A percentile compares a stretch with the other conserved stretches of the same genome.
These are phyloP conservation scores for Malacoctenus gilli DNA, from an alignment of 2,797 vertebrate genomes.

Conservation along the genomic window DNA sequence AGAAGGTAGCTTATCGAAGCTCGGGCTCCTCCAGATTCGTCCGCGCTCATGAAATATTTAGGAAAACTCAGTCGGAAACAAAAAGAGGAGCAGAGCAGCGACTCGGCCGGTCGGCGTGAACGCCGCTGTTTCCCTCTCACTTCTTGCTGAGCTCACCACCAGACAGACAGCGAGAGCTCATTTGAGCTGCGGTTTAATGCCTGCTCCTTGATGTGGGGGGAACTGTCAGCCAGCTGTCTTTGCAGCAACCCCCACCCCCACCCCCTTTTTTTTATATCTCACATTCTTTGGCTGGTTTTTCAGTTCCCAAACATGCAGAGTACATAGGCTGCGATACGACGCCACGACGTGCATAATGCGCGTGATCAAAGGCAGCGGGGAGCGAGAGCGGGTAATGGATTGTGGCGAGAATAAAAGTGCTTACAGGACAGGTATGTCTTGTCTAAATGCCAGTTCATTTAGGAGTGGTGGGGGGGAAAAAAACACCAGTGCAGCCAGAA, in stretches of 20 bases:
- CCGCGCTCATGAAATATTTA: too few relatives aligned
- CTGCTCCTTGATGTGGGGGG: constrained; percentile 43
- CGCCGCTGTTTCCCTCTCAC: too few relatives aligned
- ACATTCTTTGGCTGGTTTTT: constrained; percentile 24
- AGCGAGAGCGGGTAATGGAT: constrained; percentile 29
- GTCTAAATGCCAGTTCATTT: constrained; percentile 25
- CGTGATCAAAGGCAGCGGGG: constrained; percentile 42
- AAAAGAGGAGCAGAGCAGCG: too few relatives aligned
- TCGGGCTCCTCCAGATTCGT: constrained; percentile 8
- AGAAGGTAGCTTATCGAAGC: too few relatives aligned
- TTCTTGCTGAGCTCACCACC: too few relatives aligned
- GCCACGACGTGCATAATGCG: constrained; percentile 12
- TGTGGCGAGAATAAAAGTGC: constrained; percentile 26
- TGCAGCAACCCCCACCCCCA: too few relatives aligned
- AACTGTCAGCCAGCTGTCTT: constrained; percentile 63
- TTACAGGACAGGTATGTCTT: constrained; percentile 22
- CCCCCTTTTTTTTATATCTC: constrained; percentile 14
- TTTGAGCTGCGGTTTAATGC: constrained; percentile 45
- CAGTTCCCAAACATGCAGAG: constrained; percentile 19
- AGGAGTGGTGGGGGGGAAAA: neutral
- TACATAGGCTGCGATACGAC: constrained; percentile 3
- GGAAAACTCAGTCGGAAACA: too few relatives aligned
- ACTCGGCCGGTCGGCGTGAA: too few relatives aligned
- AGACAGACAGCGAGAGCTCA: too few relatives aligned
- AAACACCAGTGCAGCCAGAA: neutral